These are phyloP conservation scores for Chloroceryle inda DNA, from an alignment of 2,797 vertebrate species.

Conservation along the genomic window DNA sequence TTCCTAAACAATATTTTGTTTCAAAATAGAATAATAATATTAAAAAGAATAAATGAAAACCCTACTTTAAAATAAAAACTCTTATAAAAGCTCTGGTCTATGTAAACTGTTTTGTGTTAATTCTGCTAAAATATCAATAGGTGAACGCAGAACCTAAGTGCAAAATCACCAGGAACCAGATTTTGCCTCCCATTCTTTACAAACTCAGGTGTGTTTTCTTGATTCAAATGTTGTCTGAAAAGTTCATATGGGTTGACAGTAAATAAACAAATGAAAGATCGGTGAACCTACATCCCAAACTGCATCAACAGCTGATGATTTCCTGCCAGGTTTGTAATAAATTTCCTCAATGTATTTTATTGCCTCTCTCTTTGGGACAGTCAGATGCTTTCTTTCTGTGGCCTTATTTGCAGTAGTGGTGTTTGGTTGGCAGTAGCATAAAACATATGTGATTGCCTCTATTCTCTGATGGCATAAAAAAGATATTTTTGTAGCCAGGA, in stretches of 20 bases:
- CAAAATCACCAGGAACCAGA: background rate
- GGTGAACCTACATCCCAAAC: fast-evolving
- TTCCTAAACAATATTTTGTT: background rate
- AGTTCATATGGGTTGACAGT: background rate
- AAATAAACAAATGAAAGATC: background rate
- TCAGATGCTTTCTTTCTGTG: background rate
- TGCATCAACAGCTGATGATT: background rate
- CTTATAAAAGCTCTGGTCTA: background rate
- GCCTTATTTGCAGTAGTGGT: background rate
- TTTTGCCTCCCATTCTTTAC: background rate
- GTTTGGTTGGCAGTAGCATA: background rate
- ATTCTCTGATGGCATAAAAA: background rate
- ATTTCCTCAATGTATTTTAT: background rate
- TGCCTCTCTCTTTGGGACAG: background rate
- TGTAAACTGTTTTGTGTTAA: background rate
- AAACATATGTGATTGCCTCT: background rate
- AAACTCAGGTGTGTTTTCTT: background rate
- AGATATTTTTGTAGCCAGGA: background rate
- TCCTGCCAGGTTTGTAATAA: background rate
- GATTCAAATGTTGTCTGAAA: background rate
- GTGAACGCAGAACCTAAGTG: background rate
- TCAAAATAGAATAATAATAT: background rate
- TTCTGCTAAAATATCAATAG: background rate
- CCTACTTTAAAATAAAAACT: background rate
- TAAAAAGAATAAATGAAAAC: background rate